Conservation (phyloP, 2,113 vertebrate genomes). For the Laticauda colubrina region DNA sequence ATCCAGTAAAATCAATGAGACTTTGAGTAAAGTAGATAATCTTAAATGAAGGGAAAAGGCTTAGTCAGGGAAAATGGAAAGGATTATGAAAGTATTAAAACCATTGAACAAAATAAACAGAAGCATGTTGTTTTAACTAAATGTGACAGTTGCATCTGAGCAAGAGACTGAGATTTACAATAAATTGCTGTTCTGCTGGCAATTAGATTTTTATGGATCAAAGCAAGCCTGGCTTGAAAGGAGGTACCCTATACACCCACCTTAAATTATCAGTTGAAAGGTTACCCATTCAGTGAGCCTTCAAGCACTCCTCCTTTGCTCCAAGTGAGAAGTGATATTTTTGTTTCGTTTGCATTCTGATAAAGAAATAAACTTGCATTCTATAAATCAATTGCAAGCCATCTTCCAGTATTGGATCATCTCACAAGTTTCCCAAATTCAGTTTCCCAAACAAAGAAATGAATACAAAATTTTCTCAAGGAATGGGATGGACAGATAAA, state of each 20-base stretch:
- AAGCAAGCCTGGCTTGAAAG: background rate
- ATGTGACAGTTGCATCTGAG: background rate
- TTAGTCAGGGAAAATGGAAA: constrained; percentile 1
- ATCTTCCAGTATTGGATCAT: background rate
- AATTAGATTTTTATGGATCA: background rate
- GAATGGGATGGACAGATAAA: background rate
- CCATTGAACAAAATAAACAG: background rate
- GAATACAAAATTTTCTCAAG: background rate
- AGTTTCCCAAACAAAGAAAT: background rate
- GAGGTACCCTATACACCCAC: background rate
- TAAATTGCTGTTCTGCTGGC: background rate
- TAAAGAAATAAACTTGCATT: background rate
- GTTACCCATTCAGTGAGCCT: background rate
- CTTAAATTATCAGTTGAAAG: background rate
- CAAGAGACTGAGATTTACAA: background rate
- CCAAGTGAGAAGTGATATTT: background rate
- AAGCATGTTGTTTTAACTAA: background rate
- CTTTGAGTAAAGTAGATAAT: background rate
- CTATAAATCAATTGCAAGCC: background rate
- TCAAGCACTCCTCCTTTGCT: background rate
- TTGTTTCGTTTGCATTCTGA: background rate
- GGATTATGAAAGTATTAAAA: background rate
- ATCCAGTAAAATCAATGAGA: constrained; percentile 6
- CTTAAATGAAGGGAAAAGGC: background rate
- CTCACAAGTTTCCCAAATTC: background rate